Evolutionary conservation across 2,888 invertebrate genomes (phyloP).

Genomic region (Cheilosia scutellata): DNA sequence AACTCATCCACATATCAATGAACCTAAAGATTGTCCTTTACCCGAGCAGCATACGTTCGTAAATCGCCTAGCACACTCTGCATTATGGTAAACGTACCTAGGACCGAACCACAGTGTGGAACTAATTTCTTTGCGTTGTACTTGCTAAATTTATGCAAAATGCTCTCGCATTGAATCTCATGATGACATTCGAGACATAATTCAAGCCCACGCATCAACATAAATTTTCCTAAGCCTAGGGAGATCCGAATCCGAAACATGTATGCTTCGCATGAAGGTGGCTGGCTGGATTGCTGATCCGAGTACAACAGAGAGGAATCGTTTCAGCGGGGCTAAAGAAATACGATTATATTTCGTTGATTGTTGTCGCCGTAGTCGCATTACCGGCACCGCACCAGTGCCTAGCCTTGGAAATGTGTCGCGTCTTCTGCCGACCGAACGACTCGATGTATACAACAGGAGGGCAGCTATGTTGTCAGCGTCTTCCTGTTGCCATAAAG

Average conservation of each 20-base stretch:
- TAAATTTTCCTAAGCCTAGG: conserved; percentile 75
- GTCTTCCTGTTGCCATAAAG: conserved; percentile 75
- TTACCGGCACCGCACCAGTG: conserved; percentile 56
- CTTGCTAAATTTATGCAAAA: conserved; percentile 83
- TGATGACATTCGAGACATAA: conserved; percentile 84
- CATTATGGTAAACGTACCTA: conserved; percentile 8
- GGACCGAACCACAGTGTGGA: conserved; percentile 62
- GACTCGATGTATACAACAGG: conserved; percentile 47
- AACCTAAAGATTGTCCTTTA: conserved; percentile 71
- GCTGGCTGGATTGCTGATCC: conserved; percentile 47
- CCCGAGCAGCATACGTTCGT: conserved; percentile 22
- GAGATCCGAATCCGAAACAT: conserved; percentile 56
- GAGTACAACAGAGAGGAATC: conserved; percentile 39
- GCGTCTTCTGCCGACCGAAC: conserved; percentile 47
- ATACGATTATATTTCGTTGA: conserved; percentile 76
- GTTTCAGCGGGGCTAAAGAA: conserved; percentile 67
- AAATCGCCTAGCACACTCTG: conserved; percentile 44
- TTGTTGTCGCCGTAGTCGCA: conserved; percentile 75
- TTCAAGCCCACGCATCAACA: conserved; percentile 83
- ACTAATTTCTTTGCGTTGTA: conserved; percentile 76
- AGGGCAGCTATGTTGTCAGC: conserved; percentile 71
- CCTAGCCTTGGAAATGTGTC: conserved; percentile 55
- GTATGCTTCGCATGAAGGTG: conserved; percentile 69
- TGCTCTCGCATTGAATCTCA: conserved; percentile 84
- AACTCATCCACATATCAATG: conserved; percentile 63